phyloP scores from a whole-genome alignment of 2,888 invertebrate genomes.

The Lasioglossum morio region DNA sequence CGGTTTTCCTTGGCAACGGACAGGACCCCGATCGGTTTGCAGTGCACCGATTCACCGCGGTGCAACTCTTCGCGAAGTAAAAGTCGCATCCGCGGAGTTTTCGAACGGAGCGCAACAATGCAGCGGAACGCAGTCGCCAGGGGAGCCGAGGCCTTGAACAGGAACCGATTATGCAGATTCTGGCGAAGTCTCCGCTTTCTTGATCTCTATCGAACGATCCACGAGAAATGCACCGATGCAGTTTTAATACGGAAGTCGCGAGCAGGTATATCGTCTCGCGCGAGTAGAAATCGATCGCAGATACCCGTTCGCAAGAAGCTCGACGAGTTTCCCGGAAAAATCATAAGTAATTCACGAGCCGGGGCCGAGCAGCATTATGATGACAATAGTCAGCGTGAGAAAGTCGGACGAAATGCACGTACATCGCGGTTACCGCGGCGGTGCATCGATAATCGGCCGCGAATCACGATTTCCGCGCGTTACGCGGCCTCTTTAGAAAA shows the following conservation, averaged over 20 bases:
- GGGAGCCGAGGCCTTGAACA: neutral
- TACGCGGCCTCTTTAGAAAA: constrained; percentile 49
- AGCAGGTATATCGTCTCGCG: too few species aligned
- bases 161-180: constrained; percentile 10
- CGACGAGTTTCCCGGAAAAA: constrained; percentile 4
- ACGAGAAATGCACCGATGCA: neutral
- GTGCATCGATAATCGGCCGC: constrained; percentile 49
- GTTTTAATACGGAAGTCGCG: constrained; percentile 9
- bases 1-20: constrained; percentile 63
- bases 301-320: neutral
- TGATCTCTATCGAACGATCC: constrained; percentile 9
- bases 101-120: constrained; percentile 5
- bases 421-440: constrained; percentile 9
- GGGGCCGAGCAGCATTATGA: constrained; percentile 23
- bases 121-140: neutral
- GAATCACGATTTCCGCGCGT: constrained; percentile 63
- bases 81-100: constrained; percentile 20
- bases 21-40: constrained; percentile 14
- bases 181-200: neutral
- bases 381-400: constrained; percentile 57
- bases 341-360: constrained; percentile 25
- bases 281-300: constrained; percentile 21
- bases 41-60: constrained; percentile 39
- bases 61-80: constrained; percentile 22
- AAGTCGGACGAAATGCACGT: constrained; percentile 30